Conservation (phyloP, 1,140 invertebrate genomes). For the Drosophila bifasciata region DNA sequence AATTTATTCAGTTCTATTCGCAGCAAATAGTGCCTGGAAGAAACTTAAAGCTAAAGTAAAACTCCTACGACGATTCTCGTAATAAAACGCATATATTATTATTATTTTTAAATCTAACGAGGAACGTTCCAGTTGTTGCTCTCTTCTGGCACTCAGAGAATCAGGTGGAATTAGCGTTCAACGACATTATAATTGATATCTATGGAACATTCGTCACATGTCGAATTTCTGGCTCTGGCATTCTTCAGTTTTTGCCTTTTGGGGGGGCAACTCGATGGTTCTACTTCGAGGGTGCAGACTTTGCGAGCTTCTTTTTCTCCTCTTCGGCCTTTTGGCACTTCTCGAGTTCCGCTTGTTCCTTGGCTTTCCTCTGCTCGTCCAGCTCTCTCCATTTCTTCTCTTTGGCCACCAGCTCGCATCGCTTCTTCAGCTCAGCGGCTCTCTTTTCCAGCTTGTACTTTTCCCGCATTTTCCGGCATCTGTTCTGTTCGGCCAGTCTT, state of each 20-base stretch:
- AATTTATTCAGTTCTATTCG: neutral
- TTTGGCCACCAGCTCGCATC: no score
- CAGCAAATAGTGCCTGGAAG: slow-evolving; percentile 26
- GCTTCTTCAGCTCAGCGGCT: no score
- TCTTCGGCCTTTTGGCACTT: neutral
- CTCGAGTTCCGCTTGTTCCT: no score
- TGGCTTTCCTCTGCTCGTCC: no score
- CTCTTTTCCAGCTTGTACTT: no score
- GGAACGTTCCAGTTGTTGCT: no score
- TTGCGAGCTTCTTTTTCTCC: neutral
- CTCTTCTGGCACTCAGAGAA: no score
- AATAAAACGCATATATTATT: slow-evolving; percentile 19
- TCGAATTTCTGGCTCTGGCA: slow-evolving; percentile 9
- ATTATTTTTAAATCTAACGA: neutral
- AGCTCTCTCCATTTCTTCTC: no score
- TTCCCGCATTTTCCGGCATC: no score
- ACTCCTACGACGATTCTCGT: slow-evolving; percentile 28
- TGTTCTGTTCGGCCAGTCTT: no score
- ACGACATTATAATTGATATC: no score
- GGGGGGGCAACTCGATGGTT: neutral
- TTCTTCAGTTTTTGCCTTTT: slow-evolving; percentile 7
- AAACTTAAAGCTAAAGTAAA: slow-evolving; percentile 5
- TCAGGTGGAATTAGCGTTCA: no score
- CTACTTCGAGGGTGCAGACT: neutral
- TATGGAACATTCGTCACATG: slow-evolving; percentile 4